Base-by-base conservation (phyloP, 1,140 invertebrate species). In the Panagrolaimus sp. region DNA sequence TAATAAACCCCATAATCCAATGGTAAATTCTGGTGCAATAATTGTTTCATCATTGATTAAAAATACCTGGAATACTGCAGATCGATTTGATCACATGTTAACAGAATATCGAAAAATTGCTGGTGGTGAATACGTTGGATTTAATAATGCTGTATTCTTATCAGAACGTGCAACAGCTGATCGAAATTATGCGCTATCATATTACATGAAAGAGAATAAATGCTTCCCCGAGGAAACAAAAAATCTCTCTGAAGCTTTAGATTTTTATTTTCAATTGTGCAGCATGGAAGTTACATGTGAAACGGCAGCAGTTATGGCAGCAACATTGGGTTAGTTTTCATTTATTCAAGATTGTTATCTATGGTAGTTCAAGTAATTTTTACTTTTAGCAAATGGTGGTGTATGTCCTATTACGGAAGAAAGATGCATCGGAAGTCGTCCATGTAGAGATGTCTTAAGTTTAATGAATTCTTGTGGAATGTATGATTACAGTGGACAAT, bases 11-110 rank as follows among this genome's bases (percentile, higher is more conserved):
- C 94, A 98, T 83, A 97, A 97, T 86, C 94, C 94, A 1, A 93
- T 97, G 93, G 93, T 97, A 38, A 97, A 97, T 84, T 91, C 93
- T n/a, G 94, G 94, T 9, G 93, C 94, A 16, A 96, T 97, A 76
- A 85, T 96, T 46, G 87, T 93, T 11, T 69, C 72, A 27, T 80
- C 75, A n/a, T 57, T 78, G 14, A 78, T 78, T n/a, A 79, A 80
- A 27, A 67, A 53, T 16, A 66, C 61, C 16, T 38, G 63, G n/a
- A 70, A 67, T 47, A 73, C 77, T 63, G 77, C 77, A 14, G 77
- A 78, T 64, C 69, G 77, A 5, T 87, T 87, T 83, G 87, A 87
- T 71, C 85, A 84, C 86, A 81, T 83, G 48, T 78, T 83, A 31
- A 83, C 83, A 42, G 82, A 85, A 72, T 84, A 85, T 65, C 83